Percentiles rank a stretch among this genome's conserved stretches.
Evolutionary conservation across 92 coral and sea anemone genomes (phyloP).

Genomic region (Galaxea fascicularis): DNA sequence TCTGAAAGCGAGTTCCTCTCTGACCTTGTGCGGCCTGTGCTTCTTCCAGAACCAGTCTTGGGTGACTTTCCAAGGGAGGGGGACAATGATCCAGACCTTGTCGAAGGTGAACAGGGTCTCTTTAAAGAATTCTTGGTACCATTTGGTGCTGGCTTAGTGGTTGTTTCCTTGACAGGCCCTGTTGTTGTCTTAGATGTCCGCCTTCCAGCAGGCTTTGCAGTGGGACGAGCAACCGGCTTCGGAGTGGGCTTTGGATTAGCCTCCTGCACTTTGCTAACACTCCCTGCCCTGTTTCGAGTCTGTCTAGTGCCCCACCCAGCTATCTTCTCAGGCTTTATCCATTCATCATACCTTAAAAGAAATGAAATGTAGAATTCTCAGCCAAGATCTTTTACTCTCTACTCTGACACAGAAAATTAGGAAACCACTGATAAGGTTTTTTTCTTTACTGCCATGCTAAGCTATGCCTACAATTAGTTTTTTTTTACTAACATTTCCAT

Average conservation of each 20-base stretch:
- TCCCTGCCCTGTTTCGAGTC: constrained; percentile 79
- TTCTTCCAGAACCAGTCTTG: constrained; percentile 49
- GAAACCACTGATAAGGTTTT: no score
- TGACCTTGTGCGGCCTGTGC: constrained; percentile 76
- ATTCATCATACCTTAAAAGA: constrained; percentile 87
- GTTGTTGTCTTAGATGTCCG: constrained; percentile 63
- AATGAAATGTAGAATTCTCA: not conserved
- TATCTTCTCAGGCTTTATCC: constrained; percentile 95
- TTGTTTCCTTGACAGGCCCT: constrained; percentile 61
- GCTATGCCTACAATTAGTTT: no score
- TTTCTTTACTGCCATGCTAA: no score
- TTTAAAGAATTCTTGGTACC: constrained; percentile 66
- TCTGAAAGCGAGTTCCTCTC: constrained; percentile 85
- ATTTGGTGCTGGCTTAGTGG: constrained; percentile 55
- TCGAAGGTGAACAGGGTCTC: constrained; percentile 54
- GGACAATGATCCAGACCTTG: constrained; percentile 60
- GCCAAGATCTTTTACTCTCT: not conserved
- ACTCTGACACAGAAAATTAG: no score
- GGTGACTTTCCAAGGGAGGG: constrained; percentile 71
- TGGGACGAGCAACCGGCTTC: constrained; percentile 76
- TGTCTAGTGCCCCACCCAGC: constrained; percentile 81
- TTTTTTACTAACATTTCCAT: no score
- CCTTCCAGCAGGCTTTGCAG: constrained; percentile 69
- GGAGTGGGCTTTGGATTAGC: constrained; percentile 67
- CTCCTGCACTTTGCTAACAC: constrained; percentile 55